A percentile compares a stretch with the other conserved stretches of the same genome.
Conservation (phyloP, 1,140 invertebrate species). For the Pseudomyrmex gracilis region DNA sequence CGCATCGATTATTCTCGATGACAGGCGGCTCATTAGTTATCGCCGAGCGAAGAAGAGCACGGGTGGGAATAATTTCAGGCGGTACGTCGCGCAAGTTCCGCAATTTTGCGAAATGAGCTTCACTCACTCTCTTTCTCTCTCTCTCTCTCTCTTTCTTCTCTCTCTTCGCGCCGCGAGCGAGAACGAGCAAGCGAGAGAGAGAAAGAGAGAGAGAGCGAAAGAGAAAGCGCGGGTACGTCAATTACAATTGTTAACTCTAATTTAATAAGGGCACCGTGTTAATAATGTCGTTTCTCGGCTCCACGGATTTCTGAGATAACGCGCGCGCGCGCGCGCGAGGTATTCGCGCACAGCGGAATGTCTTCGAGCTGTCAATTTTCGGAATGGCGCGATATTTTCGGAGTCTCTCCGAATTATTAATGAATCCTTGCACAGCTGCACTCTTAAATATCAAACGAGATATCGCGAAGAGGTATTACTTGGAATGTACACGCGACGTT, state of each 20-base stretch:
- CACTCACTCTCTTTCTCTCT: not conserved
- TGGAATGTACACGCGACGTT: not conserved
- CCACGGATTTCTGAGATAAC: conserved; percentile 23
- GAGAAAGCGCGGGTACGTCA: conserved; percentile 14
- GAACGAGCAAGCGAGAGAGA: not conserved
- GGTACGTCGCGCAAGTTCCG: conserved; percentile 46
- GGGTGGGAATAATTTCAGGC: conserved; percentile 39
- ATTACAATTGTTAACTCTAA: conserved; percentile 57
- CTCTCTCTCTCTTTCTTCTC: conserved; percentile 18
- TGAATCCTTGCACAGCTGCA: not conserved
- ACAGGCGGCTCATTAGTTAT: conserved; percentile 62
- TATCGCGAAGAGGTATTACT: too few relatives aligned
- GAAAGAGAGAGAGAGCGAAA: too few relatives aligned
- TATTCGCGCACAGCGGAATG: not conserved
- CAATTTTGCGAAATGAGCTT: conserved; percentile 55
- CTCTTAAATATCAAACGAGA: not conserved
- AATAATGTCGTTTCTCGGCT: conserved; percentile 29
- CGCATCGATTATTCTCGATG: conserved; percentile 58
- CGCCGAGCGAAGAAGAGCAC: conserved; percentile 25
- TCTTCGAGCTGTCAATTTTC: not conserved
- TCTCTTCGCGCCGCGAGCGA: not conserved
- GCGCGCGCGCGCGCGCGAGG: too few relatives aligned
- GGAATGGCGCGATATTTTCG: not conserved
- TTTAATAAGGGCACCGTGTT: conserved; percentile 35
- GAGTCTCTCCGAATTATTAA: not conserved